Evolutionary conservation across 1,140 invertebrate genomes (phyloP).

Genomic region (Ceratosolen solmsi): DNA sequence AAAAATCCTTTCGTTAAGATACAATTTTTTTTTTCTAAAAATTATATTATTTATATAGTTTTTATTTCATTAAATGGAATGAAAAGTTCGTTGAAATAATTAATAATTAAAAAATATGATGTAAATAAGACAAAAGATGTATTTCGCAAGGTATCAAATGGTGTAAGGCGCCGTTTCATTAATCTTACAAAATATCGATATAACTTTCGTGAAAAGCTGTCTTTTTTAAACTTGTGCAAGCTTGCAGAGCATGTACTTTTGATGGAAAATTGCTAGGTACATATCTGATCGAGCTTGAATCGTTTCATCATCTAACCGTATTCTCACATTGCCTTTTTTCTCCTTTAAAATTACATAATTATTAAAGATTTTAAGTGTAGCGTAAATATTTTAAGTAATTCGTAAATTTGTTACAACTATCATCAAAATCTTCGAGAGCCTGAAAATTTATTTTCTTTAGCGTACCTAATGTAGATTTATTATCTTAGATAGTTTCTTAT

Average conservation of each 20-base stretch:
- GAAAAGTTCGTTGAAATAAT: background rate
- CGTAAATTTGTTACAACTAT: background rate
- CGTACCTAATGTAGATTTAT: too few species aligned
- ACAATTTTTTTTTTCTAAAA: background rate
- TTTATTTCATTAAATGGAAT: background rate
- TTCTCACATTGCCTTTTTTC: conserved; percentile 48
- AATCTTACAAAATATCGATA: background rate
- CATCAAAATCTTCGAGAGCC: background rate
- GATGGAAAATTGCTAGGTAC: background rate
- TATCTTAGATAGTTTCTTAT: background rate
- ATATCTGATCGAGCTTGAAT: background rate
- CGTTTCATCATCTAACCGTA: background rate
- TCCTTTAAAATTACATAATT: conserved; percentile 48
- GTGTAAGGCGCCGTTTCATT: background rate
- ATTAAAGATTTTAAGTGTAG: background rate
- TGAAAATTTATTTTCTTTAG: background rate
- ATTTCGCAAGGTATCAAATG: conserved; percentile 26
- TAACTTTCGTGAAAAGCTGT: background rate
- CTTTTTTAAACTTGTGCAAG: background rate
- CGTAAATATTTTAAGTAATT: background rate
- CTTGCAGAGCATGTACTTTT: background rate
- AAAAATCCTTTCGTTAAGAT: background rate
- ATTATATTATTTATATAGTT: conserved; percentile 7
- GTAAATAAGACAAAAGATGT: conserved; percentile 27
- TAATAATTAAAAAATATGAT: conserved; percentile 4